phyloP scores from a whole-genome alignment of 2,113 vertebrate genomes.

The Cairina moschata region DNA sequence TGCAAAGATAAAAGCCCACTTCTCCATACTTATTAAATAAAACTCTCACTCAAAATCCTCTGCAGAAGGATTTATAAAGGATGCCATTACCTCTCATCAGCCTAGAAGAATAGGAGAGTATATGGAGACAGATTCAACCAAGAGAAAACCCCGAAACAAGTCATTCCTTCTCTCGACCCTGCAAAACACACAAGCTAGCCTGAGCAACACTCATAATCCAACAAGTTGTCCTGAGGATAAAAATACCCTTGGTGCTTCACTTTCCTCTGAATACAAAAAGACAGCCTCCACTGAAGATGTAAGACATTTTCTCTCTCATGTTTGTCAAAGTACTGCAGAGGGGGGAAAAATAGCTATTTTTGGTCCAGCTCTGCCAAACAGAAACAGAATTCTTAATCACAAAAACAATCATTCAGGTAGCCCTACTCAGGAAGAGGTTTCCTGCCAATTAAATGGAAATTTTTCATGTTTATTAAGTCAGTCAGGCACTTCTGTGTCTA shows the following conservation, averaged over 20 bases:
- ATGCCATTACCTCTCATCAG: conserved; percentile 19
- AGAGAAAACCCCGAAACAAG: neutral
- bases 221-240: neutral
- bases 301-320: neutral
- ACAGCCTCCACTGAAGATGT: neutral
- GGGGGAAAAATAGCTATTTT: neutral
- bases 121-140: neutral
- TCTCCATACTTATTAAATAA: conserved; percentile 37
- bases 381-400: conserved; percentile 22
- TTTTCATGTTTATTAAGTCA: conserved; percentile 10
- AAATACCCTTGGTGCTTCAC: neutral
- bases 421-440: neutral
- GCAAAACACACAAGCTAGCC: neutral
- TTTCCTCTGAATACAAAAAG: neutral
- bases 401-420: neutral
- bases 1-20: conserved; percentile 18
- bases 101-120: neutral
- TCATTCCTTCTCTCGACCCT: neutral
- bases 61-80: conserved; percentile 12
- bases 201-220: neutral
- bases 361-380: neutral
- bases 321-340: neutral
- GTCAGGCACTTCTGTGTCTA: neutral
- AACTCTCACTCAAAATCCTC: neutral
- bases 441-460: neutral